Conservation (phyloP, 2,888 invertebrate genomes). For the Luperina nickerlii region DNA sequence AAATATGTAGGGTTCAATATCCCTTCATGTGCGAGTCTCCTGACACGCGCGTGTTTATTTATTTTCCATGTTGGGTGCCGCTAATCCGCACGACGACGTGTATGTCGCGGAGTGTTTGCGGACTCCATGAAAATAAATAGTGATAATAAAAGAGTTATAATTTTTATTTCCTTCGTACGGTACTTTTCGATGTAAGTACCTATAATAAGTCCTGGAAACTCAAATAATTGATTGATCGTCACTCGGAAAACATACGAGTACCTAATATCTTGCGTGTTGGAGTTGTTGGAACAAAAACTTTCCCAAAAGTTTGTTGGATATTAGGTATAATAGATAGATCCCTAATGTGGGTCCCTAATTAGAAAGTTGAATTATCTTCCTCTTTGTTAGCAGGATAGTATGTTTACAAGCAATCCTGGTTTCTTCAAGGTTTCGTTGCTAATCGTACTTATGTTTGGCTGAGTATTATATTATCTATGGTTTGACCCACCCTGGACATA, state of each 20-base stretch:
- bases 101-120: background rate
- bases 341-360: conserved; percentile 18
- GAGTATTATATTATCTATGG: background rate
- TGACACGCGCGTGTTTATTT: background rate
- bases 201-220: too few species aligned
- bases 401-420: background rate
- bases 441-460: background rate
- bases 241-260: background rate
- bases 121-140: background rate
- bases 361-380: background rate
- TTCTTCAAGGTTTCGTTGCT: background rate
- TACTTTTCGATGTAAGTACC: background rate
- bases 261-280: background rate
- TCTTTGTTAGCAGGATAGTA: background rate
- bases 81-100: background rate
- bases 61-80: background rate
- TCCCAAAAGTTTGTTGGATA: conserved; percentile 1
- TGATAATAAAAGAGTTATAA: background rate
- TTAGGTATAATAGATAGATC: background rate
- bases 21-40: too few species aligned
- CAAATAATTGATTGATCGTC: background rate
- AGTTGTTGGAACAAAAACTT: background rate
- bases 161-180: background rate
- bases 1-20: too few species aligned
- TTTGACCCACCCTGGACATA: background rate